Evolutionary conservation across 2,797 vertebrate species (phyloP).

Genomic region (Onychomys arenicola): DNA sequence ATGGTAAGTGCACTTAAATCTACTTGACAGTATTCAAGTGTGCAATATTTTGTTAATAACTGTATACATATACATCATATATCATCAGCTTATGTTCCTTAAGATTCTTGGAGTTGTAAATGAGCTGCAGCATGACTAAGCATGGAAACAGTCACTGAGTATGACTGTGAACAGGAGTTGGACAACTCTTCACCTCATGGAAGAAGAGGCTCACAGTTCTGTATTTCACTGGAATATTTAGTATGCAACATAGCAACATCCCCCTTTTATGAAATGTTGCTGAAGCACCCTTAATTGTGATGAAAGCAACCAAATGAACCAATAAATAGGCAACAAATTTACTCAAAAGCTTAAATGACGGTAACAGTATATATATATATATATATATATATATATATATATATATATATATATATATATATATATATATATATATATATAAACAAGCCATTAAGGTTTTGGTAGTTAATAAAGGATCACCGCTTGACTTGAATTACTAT

Average conservation of each 20-base stretch:
- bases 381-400: slow-evolving; percentile 14
- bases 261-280: neutral
- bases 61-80: neutral
- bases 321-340: neutral
- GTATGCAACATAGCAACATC: neutral
- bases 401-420: neutral
- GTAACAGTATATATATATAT: slow-evolving; percentile 1
- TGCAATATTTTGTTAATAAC: neutral
- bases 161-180: neutral
- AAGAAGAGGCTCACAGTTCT: neutral
- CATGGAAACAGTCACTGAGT: neutral
- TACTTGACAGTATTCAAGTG: neutral
- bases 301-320: neutral
- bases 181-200: neutral
- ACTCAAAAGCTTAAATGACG: neutral
- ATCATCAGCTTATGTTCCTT: neutral
- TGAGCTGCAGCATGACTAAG: neutral
- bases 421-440: neutral
- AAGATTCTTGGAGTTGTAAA: neutral
- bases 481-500: neutral
- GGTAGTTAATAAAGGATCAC: neutral
- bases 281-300: neutral
- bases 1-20: neutral
- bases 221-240: neutral
- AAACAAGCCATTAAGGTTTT: neutral